Evolutionary conservation across 2,797 vertebrate species (phyloP).

Genomic region (Fringilla coelebs): DNA sequence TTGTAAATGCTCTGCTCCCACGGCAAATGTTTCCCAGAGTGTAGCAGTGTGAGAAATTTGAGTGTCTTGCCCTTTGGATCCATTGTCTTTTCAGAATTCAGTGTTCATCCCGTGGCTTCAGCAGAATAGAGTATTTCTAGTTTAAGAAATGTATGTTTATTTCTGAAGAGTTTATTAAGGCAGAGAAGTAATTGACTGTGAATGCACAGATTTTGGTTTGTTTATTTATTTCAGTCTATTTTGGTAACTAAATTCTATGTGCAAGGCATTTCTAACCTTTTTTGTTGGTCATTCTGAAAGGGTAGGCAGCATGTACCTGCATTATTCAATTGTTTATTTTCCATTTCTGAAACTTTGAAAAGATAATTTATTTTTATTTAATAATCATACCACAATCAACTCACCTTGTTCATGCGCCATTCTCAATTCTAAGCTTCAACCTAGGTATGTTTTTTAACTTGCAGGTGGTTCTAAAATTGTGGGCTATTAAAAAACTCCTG

Average conservation of each 20-base stretch:
- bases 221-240: background rate
- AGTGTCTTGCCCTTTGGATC: background rate
- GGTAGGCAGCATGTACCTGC: background rate
- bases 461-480: background rate
- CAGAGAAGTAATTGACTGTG: background rate
- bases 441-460: background rate
- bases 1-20: background rate
- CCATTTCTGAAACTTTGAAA: background rate
- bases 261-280: background rate
- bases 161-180: background rate
- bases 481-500: background rate
- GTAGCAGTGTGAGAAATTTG: too few species aligned
- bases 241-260: background rate
- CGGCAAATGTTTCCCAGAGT: background rate
- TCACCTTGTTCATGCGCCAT: background rate
- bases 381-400: background rate
- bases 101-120: background rate
- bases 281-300: background rate
- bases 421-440: background rate
- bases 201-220: background rate
- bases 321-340: background rate
- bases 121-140: background rate
- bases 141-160: background rate
- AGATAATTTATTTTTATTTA: background rate
- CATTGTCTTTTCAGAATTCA: background rate